Evolutionary conservation across 1,140 invertebrate genomes (phyloP).

Genomic region (Nephila pilipes): DNA sequence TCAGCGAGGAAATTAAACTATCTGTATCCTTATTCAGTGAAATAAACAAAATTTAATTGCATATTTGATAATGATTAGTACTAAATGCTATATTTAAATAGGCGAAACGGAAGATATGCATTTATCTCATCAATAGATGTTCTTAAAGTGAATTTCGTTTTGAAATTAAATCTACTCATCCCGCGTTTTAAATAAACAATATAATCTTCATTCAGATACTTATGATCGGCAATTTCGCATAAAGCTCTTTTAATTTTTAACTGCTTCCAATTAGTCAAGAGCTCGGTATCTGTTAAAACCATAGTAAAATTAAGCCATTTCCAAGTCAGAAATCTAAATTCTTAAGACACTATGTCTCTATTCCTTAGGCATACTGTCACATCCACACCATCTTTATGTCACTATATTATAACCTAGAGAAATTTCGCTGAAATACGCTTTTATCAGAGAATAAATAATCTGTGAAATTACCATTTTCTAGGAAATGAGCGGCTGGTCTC

Average conservation of each 20-base stretch:
- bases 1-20: too few relatives aligned
- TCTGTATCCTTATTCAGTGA: too few relatives aligned
- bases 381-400: not conserved
- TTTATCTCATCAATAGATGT: too few relatives aligned
- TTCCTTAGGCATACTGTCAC: not conserved
- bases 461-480: not conserved
- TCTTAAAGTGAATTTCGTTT: too few relatives aligned
- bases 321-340: not conserved
- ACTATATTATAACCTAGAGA: not conserved
- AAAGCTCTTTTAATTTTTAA: not conserved
- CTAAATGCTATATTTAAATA: too few relatives aligned
- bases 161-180: too few relatives aligned
- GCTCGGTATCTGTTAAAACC: not conserved
- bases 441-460: not conserved
- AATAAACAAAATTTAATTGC: too few relatives aligned
- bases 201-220: too few relatives aligned
- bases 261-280: not conserved
- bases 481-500: conserved; percentile 2
- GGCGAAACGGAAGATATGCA: too few relatives aligned
- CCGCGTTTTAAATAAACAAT: too few relatives aligned
- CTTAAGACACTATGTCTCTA: not conserved
- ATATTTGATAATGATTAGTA: too few relatives aligned
- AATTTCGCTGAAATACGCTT: not conserved
- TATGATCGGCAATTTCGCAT: too few relatives aligned
- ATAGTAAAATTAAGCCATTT: not conserved